phyloP scores from a whole-genome alignment of 2,797 vertebrate species.

The Cyclopterus lumpus region DNA sequence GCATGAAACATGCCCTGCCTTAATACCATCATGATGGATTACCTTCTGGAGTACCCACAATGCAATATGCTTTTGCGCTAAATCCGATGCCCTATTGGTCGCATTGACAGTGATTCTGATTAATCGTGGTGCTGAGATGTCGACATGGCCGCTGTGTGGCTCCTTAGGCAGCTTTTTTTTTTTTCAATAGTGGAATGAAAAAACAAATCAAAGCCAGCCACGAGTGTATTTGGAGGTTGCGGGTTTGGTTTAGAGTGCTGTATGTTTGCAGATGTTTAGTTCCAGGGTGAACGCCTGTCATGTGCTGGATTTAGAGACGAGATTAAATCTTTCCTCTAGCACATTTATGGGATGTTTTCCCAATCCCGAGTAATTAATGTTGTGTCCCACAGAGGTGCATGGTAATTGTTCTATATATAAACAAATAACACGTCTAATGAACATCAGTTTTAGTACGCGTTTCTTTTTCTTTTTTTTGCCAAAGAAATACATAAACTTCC shows the following conservation, averaged over 20 bases:
- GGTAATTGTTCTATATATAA: neutral
- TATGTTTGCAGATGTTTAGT: constrained; percentile 69
- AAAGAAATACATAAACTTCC: constrained; percentile 30
- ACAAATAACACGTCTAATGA: neutral
- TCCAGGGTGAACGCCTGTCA: constrained; percentile 53
- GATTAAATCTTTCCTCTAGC: constrained; percentile 39
- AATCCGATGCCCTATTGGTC: neutral
- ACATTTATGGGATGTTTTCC: constrained; percentile 17
- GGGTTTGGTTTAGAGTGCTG: constrained; percentile 54
- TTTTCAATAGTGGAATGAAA: constrained; percentile 25
- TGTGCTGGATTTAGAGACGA: constrained; percentile 57
- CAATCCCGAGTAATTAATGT: constrained; percentile 20
- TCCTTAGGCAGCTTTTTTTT: constrained; percentile 39
- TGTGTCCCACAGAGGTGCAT: constrained; percentile 4
- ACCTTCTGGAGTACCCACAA: neutral
- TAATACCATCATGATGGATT: constrained; percentile 12
- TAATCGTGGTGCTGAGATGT: constrained; percentile 24
- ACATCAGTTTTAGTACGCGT: neutral
- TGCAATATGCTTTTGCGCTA: neutral
- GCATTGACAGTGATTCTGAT: constrained; percentile 33
- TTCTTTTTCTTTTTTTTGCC: neutral
- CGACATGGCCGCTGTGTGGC: constrained; percentile 27
- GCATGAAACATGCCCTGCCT: constrained; percentile 1
- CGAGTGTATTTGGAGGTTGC: constrained; percentile 58
- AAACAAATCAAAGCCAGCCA: constrained; percentile 40